These are phyloP conservation scores for Podilymbus podiceps DNA, from an alignment of 2,113 vertebrate genomes.

Conservation along the genomic window DNA sequence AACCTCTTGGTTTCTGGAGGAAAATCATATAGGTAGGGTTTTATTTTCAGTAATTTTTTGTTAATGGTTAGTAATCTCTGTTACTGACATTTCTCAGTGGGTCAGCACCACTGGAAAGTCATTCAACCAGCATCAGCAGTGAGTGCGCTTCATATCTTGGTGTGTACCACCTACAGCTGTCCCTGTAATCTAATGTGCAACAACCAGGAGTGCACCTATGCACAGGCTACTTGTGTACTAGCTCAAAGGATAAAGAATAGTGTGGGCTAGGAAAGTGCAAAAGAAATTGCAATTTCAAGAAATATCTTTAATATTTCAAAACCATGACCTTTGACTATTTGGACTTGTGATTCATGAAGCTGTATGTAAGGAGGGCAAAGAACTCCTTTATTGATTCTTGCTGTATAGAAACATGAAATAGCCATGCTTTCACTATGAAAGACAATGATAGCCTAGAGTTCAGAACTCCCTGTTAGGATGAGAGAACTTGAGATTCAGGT, in stretches of 20 bases:
- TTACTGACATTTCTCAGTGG: background rate
- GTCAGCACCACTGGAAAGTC: background rate
- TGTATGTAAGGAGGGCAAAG: background rate
- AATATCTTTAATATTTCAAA: background rate
- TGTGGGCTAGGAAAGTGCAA: background rate
- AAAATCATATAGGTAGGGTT: background rate
- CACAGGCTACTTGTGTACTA: background rate
- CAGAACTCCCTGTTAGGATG: background rate
- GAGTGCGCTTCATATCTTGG: background rate
- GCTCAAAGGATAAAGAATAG: background rate
- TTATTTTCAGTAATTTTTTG: background rate
- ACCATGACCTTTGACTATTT: background rate
- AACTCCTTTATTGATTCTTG: background rate
- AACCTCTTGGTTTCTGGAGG: background rate
- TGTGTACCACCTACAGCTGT: background rate
- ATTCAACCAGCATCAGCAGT: background rate
- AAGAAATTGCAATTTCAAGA: background rate
- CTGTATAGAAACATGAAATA: background rate
- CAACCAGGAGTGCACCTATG: background rate
- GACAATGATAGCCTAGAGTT: background rate
- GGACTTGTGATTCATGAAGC: background rate
- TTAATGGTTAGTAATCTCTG: background rate
- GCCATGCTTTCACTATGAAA: background rate
- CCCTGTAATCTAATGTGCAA: background rate
- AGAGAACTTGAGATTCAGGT: background rate